Base-by-base conservation (phyloP, 2,888 invertebrate genomes). In the Invenusta paracnida region DNA sequence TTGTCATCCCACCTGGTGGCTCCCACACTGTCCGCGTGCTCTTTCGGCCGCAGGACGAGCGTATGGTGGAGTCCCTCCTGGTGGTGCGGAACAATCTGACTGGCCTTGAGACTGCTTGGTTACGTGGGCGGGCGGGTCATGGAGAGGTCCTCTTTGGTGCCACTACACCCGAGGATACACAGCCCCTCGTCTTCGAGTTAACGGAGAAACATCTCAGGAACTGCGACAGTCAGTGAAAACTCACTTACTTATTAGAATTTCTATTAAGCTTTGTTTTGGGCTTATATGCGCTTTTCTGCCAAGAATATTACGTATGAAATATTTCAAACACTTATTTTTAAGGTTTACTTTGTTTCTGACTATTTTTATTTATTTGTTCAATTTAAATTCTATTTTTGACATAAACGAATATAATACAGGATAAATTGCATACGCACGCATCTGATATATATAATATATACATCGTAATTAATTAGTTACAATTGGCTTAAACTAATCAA, bases 91-190 rank as follows among this genome's bases (percentile, higher is more conserved):
- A 98, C 91, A 98, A 98, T 91, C 92, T 98, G 89, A 98, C 98
- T 0, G 94, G 96, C 66, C 91, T 97, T 89, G 98, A 98, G 92
- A 94, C 94, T 0, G 93, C 97, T 29, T 94, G 94, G 90, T 92
- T 98, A 87, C 94, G 94, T 86, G 97, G 96, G 0, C 94, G 94
- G 90, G 96, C 96, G 25, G 96, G 95, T 0, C 92, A 94, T 88
- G 96, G 97, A 0, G 94, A 95, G 90, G 94, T 98, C 91, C 95
- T 95, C 89, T 94, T 97, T 89, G 96, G 95, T 89, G 94, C 95
- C n/a, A 94, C 94, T 86, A 94, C 94, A 86, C 95, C 96, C 0
- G 95, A 95, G 17, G 94, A 94, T 0, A 89, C 91, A 81, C 93
- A 94, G 25, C 95, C 96, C 1, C 92, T 98, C 29, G 92, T 94